These are phyloP conservation scores for Hemiscyllium ocellatum DNA, from an alignment of 2,113 vertebrate species.

Conservation along the genomic window DNA sequence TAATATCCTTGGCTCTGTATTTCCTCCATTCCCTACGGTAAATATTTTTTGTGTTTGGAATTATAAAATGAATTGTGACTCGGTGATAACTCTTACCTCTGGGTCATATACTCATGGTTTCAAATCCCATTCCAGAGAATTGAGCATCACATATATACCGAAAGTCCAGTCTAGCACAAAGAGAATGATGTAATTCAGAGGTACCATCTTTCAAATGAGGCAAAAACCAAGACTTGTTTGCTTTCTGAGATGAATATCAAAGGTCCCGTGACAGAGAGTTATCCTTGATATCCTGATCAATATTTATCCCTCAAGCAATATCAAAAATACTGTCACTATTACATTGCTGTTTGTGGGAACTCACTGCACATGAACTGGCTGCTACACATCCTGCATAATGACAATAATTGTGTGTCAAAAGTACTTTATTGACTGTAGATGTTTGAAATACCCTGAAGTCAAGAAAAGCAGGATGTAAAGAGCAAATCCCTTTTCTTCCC, in stretches of 20 bases:
- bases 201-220: neutral
- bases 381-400: too few relatives aligned
- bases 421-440: too few relatives aligned
- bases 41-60: neutral
- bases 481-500: too few relatives aligned
- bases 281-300: neutral
- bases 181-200: neutral
- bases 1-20: neutral
- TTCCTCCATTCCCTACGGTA: neutral
- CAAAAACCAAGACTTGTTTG: neutral
- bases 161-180: too few relatives aligned
- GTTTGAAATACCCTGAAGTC: too few relatives aligned
- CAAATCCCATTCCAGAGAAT: neutral
- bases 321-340: too few relatives aligned
- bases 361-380: too few relatives aligned
- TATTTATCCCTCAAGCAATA: too few relatives aligned
- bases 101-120: neutral
- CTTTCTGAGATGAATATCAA: neutral
- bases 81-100: neutral
- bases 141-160: neutral
- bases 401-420: too few relatives aligned
- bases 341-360: too few relatives aligned
- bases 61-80: neutral
- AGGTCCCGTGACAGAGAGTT: neutral
- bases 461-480: too few relatives aligned